Evolutionary conservation across 1,140 invertebrate species (phyloP).

Genomic region (Drosophila aff.): DNA sequence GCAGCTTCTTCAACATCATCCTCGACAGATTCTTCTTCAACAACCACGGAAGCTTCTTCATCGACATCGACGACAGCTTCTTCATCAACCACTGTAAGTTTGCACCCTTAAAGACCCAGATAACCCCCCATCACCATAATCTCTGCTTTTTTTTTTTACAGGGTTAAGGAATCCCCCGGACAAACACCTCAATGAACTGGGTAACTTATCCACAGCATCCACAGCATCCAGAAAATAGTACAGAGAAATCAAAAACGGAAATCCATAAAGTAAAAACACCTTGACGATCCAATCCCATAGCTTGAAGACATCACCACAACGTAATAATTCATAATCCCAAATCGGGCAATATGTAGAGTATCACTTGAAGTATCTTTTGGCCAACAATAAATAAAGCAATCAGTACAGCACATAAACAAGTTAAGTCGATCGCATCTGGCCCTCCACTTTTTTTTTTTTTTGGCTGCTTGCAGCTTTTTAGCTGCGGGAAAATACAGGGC

Average conservation of each 20-base stretch:
- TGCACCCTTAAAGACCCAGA: neutral
- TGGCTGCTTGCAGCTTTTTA: neutral
- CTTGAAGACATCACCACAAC: neutral
- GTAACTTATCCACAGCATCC: neutral
- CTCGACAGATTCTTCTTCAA: no score
- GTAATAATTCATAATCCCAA: slow-evolving; percentile 16
- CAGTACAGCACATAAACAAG: slow-evolving; percentile 49
- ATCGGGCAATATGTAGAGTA: slow-evolving; percentile 32
- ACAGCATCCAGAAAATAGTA: no score
- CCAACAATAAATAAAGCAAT: slow-evolving; percentile 47
- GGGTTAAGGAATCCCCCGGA: neutral
- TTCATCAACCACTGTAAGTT: slow-evolving; percentile 1
- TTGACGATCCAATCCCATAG: neutral
- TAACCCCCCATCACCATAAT: neutral
- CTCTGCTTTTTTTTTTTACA: neutral
- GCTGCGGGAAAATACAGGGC: neutral
- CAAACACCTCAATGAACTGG: neutral
- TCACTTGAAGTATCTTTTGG: slow-evolving; percentile 26
- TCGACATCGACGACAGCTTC: no score
- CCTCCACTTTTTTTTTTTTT: neutral
- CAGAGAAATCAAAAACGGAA: neutral
- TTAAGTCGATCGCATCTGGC: slow-evolving; percentile 37
- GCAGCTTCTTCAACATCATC: no score
- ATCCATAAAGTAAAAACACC: neutral
- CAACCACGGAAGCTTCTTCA: no score